These are phyloP conservation scores for Sander lucioperca DNA, from an alignment of 2,113 vertebrate species.

Conservation along the genomic window DNA sequence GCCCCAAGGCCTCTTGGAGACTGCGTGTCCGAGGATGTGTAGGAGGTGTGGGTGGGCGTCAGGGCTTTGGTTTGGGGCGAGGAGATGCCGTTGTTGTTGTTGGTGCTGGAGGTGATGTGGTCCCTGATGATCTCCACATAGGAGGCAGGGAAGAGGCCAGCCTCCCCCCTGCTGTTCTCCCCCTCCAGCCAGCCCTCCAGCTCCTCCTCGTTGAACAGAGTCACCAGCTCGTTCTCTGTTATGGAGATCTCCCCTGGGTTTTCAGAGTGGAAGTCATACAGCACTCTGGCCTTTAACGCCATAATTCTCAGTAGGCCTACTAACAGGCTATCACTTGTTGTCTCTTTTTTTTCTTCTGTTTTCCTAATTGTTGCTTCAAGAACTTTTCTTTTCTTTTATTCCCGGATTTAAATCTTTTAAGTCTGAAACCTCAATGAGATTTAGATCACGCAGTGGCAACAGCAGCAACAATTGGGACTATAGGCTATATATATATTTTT, in stretches of 20 bases:
- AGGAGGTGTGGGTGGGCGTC: conserved; percentile 71
- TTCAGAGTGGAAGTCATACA: conserved; percentile 95
- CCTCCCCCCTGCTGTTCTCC: conserved; percentile 91
- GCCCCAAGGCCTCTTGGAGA: conserved; percentile 59
- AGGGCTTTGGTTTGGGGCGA: conserved; percentile 57
- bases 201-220: conserved; percentile 92
- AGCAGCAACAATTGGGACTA: neutral
- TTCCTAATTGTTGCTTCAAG: neutral
- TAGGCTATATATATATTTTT: neutral
- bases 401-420: neutral
- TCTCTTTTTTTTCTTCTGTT: neutral
- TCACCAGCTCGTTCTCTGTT: conserved; percentile 91
- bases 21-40: conserved; percentile 68
- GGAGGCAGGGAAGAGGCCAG: conserved; percentile 95
- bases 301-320: conserved; percentile 70
- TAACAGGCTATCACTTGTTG: neutral
- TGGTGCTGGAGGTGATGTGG: conserved; percentile 64
- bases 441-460: conserved; percentile 2
- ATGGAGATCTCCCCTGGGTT: conserved; percentile 95
- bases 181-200: conserved; percentile 96
- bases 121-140: conserved; percentile 92
- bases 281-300: conserved; percentile 91
- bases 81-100: conserved; percentile 74
- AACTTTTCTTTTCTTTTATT: neutral
- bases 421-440: neutral